Base-by-base conservation (phyloP, 2,113 vertebrate species). In the Paramormyrops kingsleyae region DNA sequence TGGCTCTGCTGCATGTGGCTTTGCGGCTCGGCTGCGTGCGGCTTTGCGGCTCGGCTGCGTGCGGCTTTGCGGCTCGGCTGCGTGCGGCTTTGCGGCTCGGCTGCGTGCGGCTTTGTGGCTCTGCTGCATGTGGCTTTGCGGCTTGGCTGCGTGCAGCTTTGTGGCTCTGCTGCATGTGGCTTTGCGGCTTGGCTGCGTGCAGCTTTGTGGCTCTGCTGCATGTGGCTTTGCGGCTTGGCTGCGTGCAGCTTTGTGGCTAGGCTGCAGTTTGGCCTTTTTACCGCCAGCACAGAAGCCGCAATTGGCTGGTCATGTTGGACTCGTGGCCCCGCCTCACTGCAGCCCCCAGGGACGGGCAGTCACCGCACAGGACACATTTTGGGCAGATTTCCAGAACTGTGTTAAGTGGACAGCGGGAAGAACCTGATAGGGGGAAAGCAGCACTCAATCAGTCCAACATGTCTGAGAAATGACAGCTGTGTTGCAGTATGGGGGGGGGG, bases 361-460 rank as follows among this genome's bases (percentile, higher is more conserved):
- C 59, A 1, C 56, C 74, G 66, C 4, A 53, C 89, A 91, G 90
- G 90, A 89, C 93, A 94, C 94, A 89, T 15, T 83, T 93, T 46
- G 94, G 96, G 97, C 96, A 91, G 84, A 0, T 90, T 93, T 95
- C 97, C 96, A 95, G 91, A 92, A 89, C 83, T 87, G 91, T 91
- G 96, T 95, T 95, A 95, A 96, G 95, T 93, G 94, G 95, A 92
- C 91, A 92, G 92, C 94, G 91, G 90, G 94, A 94, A 93, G 91
- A 93, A 95, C 90, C 93, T 92, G 94, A 94, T 92, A 95, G 84
- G 89, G 92, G 91, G 95, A 92, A 94, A 96, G 96, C 95, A 95
- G 93, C 91, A 94, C 95, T 95, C 94, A 95, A 92, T 90, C 93
- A 94, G 95, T 94, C 88, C 95, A 94, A 95, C 95, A 90, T 92